These are phyloP conservation scores for Hippasteria phrygiana DNA, from an alignment of 53 echinoderm and acorn worm genomes.

Conservation along the genomic window DNA sequence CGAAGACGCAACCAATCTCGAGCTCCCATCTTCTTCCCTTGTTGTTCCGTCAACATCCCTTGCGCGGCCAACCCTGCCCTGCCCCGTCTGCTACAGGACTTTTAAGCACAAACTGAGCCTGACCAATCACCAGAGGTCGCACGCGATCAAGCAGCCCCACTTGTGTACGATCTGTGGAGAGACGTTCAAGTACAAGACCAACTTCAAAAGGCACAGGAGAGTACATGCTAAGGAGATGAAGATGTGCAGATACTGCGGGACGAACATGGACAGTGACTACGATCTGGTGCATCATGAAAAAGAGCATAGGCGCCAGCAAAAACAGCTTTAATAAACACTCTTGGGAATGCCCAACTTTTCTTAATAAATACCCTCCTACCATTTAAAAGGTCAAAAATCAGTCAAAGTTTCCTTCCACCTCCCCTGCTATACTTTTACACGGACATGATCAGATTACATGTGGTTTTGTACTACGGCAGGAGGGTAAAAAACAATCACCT, in stretches of 20 bases:
- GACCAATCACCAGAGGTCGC: slow-evolving; percentile 90
- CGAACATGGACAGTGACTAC: slow-evolving; percentile 79
- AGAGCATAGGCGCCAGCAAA: slow-evolving; percentile 72
- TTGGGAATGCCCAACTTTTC: too few species aligned
- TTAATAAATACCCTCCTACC: too few species aligned
- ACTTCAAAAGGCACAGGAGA: slow-evolving; percentile 80
- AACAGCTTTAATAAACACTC: slow-evolving; percentile 2
- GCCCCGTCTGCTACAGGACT: slow-evolving; percentile 67
- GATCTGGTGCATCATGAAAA: slow-evolving; percentile 94
- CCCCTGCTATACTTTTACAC: too few species aligned
- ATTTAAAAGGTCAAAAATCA: too few species aligned
- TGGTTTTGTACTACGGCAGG: too few species aligned
- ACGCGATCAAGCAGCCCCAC: slow-evolving; percentile 71
- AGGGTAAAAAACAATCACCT: too few species aligned
- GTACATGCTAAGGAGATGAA: slow-evolving; percentile 83
- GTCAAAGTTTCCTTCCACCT: too few species aligned
- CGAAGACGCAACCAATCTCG: background rate
- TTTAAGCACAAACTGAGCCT: slow-evolving; percentile 89
- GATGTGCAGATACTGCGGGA: slow-evolving; percentile 83
- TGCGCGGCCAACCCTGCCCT: slow-evolving; percentile 7
- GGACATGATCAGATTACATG: too few species aligned
- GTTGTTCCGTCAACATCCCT: background rate
- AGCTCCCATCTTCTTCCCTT: background rate
- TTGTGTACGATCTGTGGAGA: slow-evolving; percentile 79
- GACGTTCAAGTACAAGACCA: slow-evolving; percentile 84